Evolutionary conservation across 2,888 invertebrate species (phyloP), one percentile per base, ranked within the genome.

Genomic region (Caenorhabditis wallacei): DNA sequence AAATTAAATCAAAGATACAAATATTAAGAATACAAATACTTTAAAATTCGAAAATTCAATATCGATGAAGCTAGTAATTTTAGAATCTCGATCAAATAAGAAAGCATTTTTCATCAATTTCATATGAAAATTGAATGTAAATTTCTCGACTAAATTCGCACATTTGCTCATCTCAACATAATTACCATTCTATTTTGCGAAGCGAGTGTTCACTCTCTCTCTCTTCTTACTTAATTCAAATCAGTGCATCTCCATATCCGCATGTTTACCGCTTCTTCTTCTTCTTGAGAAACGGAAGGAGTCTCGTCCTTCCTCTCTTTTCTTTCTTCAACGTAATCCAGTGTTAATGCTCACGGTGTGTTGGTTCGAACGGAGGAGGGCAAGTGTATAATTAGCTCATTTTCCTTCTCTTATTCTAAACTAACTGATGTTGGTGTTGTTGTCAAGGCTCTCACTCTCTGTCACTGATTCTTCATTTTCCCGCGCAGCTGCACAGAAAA

Each of bases 351-450:
- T 59, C 68, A 51, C 53, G 46, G 64, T 64, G 53, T n/a, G 46
- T 37, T 24, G 37, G 43, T n/a, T 40, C 18, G 40, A 18, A 5
- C 20, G 51, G 20, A 48, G 26, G 2, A 13, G 13, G 16, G 40
- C 59, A 68, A 69, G 78, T 78, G 78, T 78, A 78, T 78, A 78
- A 78, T 78, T 78, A 78, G 78, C 78, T 78, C 78, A 78, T 78
- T 78, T 61, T 18, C 53, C n/a, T n/a, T 24, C 53, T 56, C 43
- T 43, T 20, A 51, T 57, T 46, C 70, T 53, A 53, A 61, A 66
- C 66, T 66, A 57, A 75, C 75, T 75, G 75, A 74, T 74, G 74
- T 46, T 30, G 30, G 30, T 30, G 30, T 3, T 75, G 75, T 75
- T 72, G 72, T 72, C 72, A 54, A 56, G 56, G 40, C 30, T 20